Evolutionary conservation across 2,888 invertebrate genomes (phyloP).

Genomic region (Yponomeuta plumbellus): DNA sequence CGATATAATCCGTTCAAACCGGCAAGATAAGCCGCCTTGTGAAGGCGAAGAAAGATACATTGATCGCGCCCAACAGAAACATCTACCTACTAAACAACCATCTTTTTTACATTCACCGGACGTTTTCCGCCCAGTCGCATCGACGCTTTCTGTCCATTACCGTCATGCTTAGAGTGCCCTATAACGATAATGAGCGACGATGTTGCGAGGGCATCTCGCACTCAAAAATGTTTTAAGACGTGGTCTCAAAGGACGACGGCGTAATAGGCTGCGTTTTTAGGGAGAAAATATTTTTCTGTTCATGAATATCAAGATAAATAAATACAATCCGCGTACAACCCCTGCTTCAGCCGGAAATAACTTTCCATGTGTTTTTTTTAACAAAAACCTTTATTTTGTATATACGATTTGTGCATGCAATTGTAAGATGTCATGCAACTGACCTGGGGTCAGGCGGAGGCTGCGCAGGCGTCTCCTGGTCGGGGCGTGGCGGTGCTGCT

Average conservation of each 20-base stretch:
- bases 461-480: slow-evolving; percentile 34
- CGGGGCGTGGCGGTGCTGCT: slow-evolving; percentile 32
- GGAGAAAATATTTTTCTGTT: not conserved
- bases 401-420: not conserved
- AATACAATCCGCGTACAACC: no score
- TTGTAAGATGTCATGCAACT: slow-evolving; percentile 33
- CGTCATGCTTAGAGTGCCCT: not conserved
- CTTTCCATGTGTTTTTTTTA: not conserved
- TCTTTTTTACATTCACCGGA: not conserved
- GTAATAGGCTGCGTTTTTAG: not conserved
- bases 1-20: slow-evolving; percentile 32
- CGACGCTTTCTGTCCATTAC: not conserved
- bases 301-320: no score
- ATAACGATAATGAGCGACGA: not conserved
- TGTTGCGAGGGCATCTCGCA: not conserved
- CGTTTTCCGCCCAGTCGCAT: not conserved
- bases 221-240: slow-evolving; percentile 21
- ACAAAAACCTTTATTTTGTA: not conserved
- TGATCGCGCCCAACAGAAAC: not conserved
- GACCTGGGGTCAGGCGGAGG: slow-evolving; percentile 39
- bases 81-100: not conserved
- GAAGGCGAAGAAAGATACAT: not conserved
- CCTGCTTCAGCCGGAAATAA: not conserved
- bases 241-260: not conserved
- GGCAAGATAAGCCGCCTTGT: not conserved